Evolutionary conservation across 1,140 invertebrate species (phyloP).

Genomic region (Sitophilus oryzae): DNA sequence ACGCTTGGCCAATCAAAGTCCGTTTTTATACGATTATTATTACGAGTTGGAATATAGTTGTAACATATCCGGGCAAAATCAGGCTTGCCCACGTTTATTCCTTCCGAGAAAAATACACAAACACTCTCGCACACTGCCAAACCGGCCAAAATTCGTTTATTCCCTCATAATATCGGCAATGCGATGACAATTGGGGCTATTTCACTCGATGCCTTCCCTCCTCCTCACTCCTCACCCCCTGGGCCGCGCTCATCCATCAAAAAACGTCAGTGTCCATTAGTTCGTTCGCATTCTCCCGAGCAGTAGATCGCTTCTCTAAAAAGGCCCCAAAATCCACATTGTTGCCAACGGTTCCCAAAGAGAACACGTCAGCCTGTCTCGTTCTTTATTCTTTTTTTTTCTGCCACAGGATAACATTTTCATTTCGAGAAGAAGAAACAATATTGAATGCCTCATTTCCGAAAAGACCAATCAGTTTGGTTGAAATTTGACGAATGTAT

Average conservation of each 20-base stretch:
- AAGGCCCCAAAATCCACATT: constrained; percentile 6
- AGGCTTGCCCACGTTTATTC: too few species aligned
- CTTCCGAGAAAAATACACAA: neutral
- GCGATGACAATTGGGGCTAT: constrained; percentile 14
- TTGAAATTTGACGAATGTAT: too few species aligned
- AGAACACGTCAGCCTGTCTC: too few species aligned
- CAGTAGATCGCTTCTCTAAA: constrained; percentile 24
- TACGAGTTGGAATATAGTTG: too few species aligned
- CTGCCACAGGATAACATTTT: too few species aligned
- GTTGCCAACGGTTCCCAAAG: constrained; percentile 13
- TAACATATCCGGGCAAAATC: too few species aligned
- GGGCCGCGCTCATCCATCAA: constrained; percentile 51
- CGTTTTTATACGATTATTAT: too few species aligned
- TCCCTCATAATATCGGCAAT: constrained; percentile 7
- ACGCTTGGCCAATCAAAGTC: too few species aligned
- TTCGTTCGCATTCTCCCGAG: constrained; percentile 49
- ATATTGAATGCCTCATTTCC: too few species aligned
- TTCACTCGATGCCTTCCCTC: constrained; percentile 8
- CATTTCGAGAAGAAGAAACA: too few species aligned
- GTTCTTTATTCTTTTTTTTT: too few species aligned
- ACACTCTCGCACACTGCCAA: neutral
- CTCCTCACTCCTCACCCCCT: constrained; percentile 7
- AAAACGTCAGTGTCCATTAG: constrained; percentile 56
- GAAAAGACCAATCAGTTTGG: too few species aligned
- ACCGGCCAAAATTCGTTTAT: neutral